These are phyloP conservation scores for Brachyhypopomus gauderio DNA, from an alignment of 2,113 vertebrate species.

Conservation along the genomic window DNA sequence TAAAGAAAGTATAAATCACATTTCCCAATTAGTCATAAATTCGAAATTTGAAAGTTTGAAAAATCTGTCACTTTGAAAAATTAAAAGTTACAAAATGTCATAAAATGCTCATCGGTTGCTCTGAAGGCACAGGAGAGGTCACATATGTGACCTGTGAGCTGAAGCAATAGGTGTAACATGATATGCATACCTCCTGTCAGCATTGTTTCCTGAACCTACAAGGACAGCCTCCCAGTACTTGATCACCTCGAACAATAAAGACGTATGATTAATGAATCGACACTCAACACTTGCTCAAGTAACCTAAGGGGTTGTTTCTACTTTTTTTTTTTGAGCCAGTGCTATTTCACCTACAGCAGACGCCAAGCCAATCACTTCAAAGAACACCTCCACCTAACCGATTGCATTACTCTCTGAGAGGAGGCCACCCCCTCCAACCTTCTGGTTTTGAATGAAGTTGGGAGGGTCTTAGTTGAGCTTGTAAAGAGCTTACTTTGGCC, in stretches of 20 bases:
- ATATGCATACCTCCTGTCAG: conserved; percentile 22
- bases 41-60: background rate
- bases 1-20: background rate
- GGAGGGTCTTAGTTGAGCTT: background rate
- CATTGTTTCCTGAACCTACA: conserved; percentile 15
- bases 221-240: conserved; percentile 21
- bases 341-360: conserved; percentile 19
- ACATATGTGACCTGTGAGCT: conserved; percentile 20
- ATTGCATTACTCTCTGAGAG: conserved; percentile 9
- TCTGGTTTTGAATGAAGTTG: background rate
- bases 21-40: background rate
- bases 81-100: conserved; percentile 27
- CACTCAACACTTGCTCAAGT: background rate
- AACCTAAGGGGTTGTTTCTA: too few relatives aligned
- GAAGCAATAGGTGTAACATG: background rate
- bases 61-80: conserved; percentile 32
- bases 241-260: conserved; percentile 30
- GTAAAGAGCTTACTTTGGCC: background rate
- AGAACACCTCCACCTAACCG: background rate
- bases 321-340: background rate
- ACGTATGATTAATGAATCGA: conserved; percentile 32
- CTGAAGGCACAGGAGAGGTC: background rate
- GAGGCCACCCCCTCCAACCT: background rate
- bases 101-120: background rate
- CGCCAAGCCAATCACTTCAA: conserved; percentile 27